Conservation (phyloP, 2,797 vertebrate genomes). For the Danio kyathit region DNA sequence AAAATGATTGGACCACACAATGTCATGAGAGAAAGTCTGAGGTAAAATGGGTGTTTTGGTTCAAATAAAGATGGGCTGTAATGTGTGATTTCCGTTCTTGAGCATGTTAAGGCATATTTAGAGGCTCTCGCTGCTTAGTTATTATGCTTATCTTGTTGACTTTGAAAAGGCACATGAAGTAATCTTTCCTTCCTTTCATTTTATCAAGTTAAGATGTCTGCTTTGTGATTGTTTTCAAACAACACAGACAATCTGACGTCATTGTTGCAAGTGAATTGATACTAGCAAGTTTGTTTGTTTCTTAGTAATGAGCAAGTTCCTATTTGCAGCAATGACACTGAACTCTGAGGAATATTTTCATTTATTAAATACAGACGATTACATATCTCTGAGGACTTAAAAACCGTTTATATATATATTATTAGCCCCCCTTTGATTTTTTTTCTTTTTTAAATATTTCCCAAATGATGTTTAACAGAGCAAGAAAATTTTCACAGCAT, state of each 20-base stretch:
- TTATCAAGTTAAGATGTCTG: constrained; percentile 15
- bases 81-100: constrained; percentile 26
- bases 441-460: too few relatives aligned
- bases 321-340: not conserved
- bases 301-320: not conserved
- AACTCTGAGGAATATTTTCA: not conserved
- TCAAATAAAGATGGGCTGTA: constrained; percentile 27
- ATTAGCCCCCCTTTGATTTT: too few relatives aligned
- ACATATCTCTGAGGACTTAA: not conserved
- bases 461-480: too few relatives aligned
- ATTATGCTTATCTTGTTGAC: constrained; percentile 33
- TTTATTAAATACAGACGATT: not conserved
- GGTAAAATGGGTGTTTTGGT: constrained; percentile 47
- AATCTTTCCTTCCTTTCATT: constrained; percentile 1
- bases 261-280: not conserved
- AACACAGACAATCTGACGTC: not conserved
- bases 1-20: constrained; percentile 52
- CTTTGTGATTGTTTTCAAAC: too few relatives aligned
- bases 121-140: constrained; percentile 6
- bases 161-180: constrained; percentile 13
- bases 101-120: not conserved
- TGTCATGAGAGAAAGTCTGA: constrained; percentile 22
- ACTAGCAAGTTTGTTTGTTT: not conserved
- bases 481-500: too few relatives aligned
- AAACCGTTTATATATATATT: too few relatives aligned